Evolutionary conservation across 2,113 vertebrate genomes (phyloP).

Genomic region (Myotis brandtii): DNA sequence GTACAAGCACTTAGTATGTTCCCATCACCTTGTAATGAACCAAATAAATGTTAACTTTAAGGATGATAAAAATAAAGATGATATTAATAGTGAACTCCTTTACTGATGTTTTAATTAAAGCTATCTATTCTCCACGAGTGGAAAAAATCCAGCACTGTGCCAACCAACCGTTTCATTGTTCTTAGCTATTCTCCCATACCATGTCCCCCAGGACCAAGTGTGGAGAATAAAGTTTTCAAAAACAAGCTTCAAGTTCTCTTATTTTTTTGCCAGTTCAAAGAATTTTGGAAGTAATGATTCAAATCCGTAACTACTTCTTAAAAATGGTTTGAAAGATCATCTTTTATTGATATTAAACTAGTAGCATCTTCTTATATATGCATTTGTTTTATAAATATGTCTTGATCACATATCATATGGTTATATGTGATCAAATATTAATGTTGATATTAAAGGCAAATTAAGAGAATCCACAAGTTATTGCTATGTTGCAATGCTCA

Average conservation of each 20-base stretch:
- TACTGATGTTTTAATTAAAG: neutral
- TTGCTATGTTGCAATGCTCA: neutral
- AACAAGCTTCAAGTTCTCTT: neutral
- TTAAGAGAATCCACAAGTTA: neutral
- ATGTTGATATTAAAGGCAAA: neutral
- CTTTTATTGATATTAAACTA: neutral
- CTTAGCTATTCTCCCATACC: neutral
- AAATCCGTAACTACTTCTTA: neutral
- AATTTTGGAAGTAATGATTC: neutral
- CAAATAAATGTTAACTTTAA: neutral
- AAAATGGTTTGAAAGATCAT: neutral
- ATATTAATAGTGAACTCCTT: neutral
- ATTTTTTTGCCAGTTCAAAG: neutral
- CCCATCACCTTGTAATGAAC: neutral
- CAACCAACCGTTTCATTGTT: neutral
- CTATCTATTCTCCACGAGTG: neutral
- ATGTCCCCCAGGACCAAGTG: neutral
- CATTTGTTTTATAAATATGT: slow-evolving; percentile 8
- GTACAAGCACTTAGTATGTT: neutral
- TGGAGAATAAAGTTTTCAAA: neutral
- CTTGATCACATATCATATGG: neutral
- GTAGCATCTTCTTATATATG: neutral
- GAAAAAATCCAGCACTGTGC: neutral
- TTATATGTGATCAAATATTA: neutral
- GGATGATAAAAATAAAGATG: neutral